These are phyloP conservation scores for Hydroisotoma schaefferi DNA, from an alignment of 2,888 invertebrate genomes.

Conservation along the genomic window DNA sequence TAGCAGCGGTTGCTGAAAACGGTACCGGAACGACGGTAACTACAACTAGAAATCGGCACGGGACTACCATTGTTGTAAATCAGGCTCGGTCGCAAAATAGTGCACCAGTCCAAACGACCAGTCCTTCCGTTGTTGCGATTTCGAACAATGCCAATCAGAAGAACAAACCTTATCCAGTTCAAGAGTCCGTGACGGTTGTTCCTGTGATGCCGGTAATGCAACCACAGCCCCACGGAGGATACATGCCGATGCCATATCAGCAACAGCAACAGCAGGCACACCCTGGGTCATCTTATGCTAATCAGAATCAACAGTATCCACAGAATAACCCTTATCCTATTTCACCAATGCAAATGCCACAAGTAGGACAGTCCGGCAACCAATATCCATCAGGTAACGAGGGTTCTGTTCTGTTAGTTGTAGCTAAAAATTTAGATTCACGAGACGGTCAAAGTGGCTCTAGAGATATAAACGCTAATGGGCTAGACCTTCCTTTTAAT, in stretches of 20 bases:
- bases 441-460: too few relatives aligned
- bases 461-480: too few relatives aligned
- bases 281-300: slow-evolving; percentile 1
- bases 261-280: background rate
- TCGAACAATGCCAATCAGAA: slow-evolving; percentile 23
- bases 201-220: slow-evolving; percentile 16
- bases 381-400: background rate
- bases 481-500: too few relatives aligned
- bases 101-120: background rate
- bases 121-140: slow-evolving; percentile 22
- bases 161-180: slow-evolving; percentile 41
- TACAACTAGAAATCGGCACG: background rate
- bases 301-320: slow-evolving; percentile 4
- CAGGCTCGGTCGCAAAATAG: background rate
- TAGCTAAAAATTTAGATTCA: too few relatives aligned
- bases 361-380: background rate
- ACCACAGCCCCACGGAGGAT: slow-evolving; percentile 4
- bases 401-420: too few relatives aligned
- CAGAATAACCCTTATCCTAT: background rate
- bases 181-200: slow-evolving; percentile 38
- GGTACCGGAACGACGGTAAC: slow-evolving; percentile 11
- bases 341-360: background rate
- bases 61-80: background rate
- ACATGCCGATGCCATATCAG: background rate
- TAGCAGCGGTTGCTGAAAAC: slow-evolving; percentile 2